These are phyloP conservation scores for Polymixis flavicincta DNA, from an alignment of 2,888 invertebrate species.

Conservation along the genomic window DNA sequence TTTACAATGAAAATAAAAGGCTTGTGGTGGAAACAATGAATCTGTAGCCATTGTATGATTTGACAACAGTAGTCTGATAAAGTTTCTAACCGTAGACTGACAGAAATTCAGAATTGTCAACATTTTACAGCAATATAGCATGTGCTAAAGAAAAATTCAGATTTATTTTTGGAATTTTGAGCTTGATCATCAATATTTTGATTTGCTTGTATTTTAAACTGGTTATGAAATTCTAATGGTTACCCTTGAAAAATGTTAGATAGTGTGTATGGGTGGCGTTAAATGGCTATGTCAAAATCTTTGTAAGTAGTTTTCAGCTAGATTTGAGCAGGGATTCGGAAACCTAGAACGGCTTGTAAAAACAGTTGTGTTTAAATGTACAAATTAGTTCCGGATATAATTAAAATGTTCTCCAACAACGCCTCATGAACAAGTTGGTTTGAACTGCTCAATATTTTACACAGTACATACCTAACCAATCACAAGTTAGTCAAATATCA, in stretches of 20 bases:
- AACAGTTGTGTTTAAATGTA: not conserved
- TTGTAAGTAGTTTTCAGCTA: not conserved
- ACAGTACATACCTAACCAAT: not conserved
- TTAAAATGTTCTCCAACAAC: conserved; percentile 3
- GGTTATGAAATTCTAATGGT: not conserved
- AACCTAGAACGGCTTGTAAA: not conserved
- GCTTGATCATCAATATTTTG: not conserved
- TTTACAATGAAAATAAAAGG: conserved; percentile 4
- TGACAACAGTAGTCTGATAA: too few relatives aligned
- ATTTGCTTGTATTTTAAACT: not conserved
- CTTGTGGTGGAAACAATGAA: not conserved
- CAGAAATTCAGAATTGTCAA: not conserved
- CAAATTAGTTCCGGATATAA: not conserved
- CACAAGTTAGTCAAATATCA: not conserved
- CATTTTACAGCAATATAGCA: not conserved
- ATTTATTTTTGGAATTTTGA: not conserved
- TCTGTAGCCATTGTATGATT: not conserved
- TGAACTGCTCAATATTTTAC: conserved; percentile 1
- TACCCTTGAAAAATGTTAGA: conserved; percentile 5
- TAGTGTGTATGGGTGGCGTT: not conserved
- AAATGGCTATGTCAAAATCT: not conserved
- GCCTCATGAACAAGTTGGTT: conserved; percentile 15
- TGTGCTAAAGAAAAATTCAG: too few relatives aligned
- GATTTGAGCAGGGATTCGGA: not conserved
- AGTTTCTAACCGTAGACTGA: not conserved